Conservation (phyloP, 2,797 vertebrate species). For the Neostethus bicornis region DNA sequence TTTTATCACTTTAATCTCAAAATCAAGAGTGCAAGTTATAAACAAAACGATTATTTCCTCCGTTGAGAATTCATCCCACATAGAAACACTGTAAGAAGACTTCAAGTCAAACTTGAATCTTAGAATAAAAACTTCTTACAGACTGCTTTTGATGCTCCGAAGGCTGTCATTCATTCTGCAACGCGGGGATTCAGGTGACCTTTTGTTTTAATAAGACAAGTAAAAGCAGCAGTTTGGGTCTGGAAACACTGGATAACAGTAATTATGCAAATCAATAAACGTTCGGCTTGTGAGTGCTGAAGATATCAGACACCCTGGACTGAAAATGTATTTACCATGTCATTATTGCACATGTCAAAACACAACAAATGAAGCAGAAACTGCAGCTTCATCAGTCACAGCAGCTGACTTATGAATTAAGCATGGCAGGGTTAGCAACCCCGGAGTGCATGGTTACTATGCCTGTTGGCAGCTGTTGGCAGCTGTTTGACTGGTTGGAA, state of each 20-base stretch:
- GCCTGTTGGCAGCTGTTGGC: conserved; percentile 36
- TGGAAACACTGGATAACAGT: conserved; percentile 5
- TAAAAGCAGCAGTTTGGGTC: background rate
- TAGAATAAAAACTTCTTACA: background rate
- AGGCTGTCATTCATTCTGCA: background rate
- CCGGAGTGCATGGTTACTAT: conserved; percentile 60
- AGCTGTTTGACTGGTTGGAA: conserved; percentile 27
- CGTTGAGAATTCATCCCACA: background rate
- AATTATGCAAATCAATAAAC: conserved; percentile 14
- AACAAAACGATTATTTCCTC: background rate
- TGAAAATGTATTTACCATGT: conserved; percentile 8
- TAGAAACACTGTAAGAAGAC: background rate
- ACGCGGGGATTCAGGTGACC: background rate
- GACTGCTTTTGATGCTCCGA: background rate
- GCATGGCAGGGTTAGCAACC: conserved; percentile 51
- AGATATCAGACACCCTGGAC: background rate
- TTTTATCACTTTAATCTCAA: background rate
- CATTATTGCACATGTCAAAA: conserved; percentile 26
- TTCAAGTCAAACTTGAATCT: background rate
- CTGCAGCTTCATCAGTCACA: conserved; percentile 30
- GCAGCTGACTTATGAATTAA: conserved; percentile 54
- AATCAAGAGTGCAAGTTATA: background rate
- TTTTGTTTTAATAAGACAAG: background rate
- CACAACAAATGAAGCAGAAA: conserved; percentile 17
- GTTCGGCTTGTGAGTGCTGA: background rate